Conservation (phyloP, 2,113 vertebrate species). For the Carollia perspicillata region DNA sequence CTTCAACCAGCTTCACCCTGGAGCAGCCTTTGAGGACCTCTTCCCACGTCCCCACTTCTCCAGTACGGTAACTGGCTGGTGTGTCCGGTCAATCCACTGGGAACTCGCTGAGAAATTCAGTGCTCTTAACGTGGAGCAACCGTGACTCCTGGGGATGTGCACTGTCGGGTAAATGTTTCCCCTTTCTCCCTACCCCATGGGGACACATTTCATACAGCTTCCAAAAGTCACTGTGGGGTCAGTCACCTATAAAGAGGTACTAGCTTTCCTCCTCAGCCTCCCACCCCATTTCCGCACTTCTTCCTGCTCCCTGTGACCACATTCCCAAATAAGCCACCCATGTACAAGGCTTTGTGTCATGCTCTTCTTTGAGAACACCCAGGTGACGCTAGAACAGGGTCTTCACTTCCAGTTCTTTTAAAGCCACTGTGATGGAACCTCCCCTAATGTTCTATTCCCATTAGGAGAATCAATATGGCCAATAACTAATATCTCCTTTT, state of each 20-base stretch:
- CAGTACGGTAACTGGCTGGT: no score
- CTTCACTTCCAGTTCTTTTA: not conserved
- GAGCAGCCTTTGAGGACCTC: not conserved
- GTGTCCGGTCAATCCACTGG: not conserved
- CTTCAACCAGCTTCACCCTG: not conserved
- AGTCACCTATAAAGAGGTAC: not conserved
- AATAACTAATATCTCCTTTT: not conserved
- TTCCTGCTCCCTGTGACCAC: not conserved
- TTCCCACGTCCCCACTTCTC: not conserved
- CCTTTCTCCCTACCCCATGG: not conserved
- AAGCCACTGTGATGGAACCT: not conserved
- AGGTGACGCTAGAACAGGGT: not conserved
- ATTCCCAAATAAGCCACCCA: not conserved
- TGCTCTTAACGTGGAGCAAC: not conserved
- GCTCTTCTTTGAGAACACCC: not conserved
- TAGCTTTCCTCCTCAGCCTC: not conserved
- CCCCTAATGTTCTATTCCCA: not conserved
- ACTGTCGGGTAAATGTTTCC: not conserved
- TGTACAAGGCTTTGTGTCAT: not conserved
- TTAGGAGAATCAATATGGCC: not conserved
- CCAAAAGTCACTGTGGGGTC: not conserved
- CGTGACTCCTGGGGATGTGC: not conserved
- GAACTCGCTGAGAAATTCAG: not conserved
- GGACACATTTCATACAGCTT: not conserved
- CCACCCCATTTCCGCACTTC: not conserved